Conservation (phyloP, 1,140 invertebrate genomes). For the Probaryconus sp. region DNA sequence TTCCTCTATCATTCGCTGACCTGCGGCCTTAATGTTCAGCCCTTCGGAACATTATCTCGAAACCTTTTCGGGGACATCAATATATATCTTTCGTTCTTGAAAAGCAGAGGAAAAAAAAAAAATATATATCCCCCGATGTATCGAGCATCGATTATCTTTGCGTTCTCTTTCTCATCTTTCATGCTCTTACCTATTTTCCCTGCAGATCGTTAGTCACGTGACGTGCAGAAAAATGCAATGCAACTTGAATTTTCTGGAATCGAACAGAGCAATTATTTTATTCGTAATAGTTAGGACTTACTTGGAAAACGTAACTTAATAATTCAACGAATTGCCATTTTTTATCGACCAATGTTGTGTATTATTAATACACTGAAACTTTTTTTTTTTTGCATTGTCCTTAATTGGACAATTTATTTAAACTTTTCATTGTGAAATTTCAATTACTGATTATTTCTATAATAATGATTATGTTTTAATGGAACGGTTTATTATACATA, state of each 20-base stretch:
- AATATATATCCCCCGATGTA: no score
- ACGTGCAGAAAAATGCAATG: conserved; percentile 46
- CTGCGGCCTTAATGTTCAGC: conserved; percentile 37
- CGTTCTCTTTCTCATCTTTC: conserved; percentile 37
- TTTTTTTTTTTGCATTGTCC: no score
- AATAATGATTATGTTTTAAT: no score
- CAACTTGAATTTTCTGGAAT: conserved; percentile 35
- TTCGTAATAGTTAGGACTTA: conserved; percentile 21
- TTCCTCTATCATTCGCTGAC: conserved; percentile 33
- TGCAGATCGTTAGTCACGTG: conserved; percentile 47
- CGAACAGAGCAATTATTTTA: conserved; percentile 33
- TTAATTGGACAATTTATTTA: no score
- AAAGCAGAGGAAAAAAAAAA: conserved; percentile 28
- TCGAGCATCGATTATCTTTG: conserved; percentile 54
- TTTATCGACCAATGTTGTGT: conserved; percentile 8
- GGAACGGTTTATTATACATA: no score
- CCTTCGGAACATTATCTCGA: conserved; percentile 51
- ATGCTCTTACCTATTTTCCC: conserved; percentile 50
- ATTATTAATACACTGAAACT: neutral
- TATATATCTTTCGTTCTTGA: conserved; percentile 49
- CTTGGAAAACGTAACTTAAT: conserved; percentile 26
- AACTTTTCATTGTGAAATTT: no score
- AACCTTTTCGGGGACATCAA: conserved; percentile 45
- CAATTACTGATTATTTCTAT: no score
- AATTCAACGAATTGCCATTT: conserved; percentile 7